Conservation (phyloP, 2,888 invertebrate genomes). For the Meta bourneti region DNA sequence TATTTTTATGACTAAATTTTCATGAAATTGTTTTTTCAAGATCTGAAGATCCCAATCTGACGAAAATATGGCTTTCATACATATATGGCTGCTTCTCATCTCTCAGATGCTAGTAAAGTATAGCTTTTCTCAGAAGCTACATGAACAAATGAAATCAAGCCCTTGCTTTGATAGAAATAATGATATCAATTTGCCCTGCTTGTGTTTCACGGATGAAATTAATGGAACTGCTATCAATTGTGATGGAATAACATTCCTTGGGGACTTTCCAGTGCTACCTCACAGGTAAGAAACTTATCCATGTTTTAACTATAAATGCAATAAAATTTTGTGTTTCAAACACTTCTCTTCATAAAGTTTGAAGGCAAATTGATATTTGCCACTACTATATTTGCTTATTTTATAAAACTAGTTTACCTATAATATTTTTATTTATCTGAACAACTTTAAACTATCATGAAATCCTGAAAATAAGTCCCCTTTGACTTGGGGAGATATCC, state of each 20-base stretch:
- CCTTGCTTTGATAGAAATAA: constrained; percentile 55
- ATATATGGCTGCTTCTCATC: constrained; percentile 20
- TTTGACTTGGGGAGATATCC: too few species aligned
- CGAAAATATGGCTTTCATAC: constrained; percentile 9
- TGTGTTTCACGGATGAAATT: constrained; percentile 81
- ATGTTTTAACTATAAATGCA: not conserved
- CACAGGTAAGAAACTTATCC: constrained; percentile 83
- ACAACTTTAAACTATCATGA: too few species aligned
- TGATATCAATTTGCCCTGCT: constrained; percentile 85
- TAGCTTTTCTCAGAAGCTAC: not conserved
- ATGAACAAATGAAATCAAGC: not conserved
- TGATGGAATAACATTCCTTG: constrained; percentile 89
- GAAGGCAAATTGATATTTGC: too few species aligned
- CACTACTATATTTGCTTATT: too few species aligned
- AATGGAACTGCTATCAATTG: constrained; percentile 88
- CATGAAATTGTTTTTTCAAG: constrained; percentile 19
- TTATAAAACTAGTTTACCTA: too few species aligned
- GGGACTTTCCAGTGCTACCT: constrained; percentile 88
- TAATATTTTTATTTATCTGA: too few species aligned
- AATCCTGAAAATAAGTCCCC: too few species aligned
- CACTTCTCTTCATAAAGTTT: too few species aligned
- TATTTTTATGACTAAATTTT: not conserved
- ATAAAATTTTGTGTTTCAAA: too few species aligned
- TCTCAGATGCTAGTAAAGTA: not conserved
- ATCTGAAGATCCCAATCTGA: not conserved